Base-by-base conservation (phyloP, 2,113 vertebrate genomes). In the Sminthopsis crassicaudata region DNA sequence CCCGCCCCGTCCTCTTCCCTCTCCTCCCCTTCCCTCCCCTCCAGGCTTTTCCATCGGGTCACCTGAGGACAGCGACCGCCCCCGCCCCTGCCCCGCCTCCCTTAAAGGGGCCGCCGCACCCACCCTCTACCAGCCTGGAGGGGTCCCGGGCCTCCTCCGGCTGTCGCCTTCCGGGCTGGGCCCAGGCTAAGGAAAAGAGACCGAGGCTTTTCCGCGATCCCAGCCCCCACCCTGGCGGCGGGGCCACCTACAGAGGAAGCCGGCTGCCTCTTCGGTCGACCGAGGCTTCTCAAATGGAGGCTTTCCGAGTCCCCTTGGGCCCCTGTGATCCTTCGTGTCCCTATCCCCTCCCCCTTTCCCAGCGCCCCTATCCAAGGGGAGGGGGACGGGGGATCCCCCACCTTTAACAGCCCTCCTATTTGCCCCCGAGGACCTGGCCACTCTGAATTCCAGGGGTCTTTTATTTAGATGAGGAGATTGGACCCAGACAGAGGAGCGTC, bases 1-100 rank as follows among this genome's bases (percentile, higher is more conserved):
- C 88, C 95, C 26, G 12, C 52, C 22, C 92, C 14, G 24, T 12
- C 95, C 51, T 48, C 8, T 2, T 94, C 60, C 93, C 93, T 94
- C 48, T 50, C 93, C 26, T 0, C 92, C 55, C 53, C 95, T 54
- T 88, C 46, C 53, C 92, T 9, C n/a, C 0, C 0, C 9, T 94
- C 96, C 60, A 3, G 60, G 30, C 60, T 14, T 67, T 11, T 67
- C 60, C 57, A 11, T 11, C 60, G 60, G 60, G 60, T 67, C 60
- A 67, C 60, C 60, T 67, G 60, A 67, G 60, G 60, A 67, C 60
- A 67, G 60, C 55, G 2, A 14, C 10, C 10, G 42, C 46, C 19
- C 90, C 92, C 46, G n/a, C n/a, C 36, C 57, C 89, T 2, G 16
- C 50, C 26, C 53, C 50, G 12, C 25, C 46, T 27, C 92, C 90